Base-by-base conservation (phyloP, 1,140 invertebrate genomes). In the Liolophura sinensis region DNA sequence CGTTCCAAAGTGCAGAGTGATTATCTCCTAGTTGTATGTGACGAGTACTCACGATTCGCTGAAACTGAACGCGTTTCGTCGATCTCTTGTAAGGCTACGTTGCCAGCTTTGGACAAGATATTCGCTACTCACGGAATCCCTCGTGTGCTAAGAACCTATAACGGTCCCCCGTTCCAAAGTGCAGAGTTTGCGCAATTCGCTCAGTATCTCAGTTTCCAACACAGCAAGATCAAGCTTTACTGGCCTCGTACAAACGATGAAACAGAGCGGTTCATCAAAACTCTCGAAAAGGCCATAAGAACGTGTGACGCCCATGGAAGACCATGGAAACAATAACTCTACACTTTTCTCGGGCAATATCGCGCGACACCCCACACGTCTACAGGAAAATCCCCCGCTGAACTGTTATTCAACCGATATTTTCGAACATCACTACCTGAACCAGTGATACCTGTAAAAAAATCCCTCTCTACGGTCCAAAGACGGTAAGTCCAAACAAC, bases 21-120 rank as follows among this genome's bases (percentile, higher is more conserved):
- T n/a, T n/a, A n/a, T n/a, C n/a, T 74, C 11, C 52, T 78, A 12
- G 71, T 78, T 47, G 31, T 72, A 3, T 66, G 73, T 52, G 76
- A 76, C 64, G 70, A 78, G 18, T 78, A 73, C 47, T 66, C 62
- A n/a, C 52, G 68, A 24, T 79, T 65, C 24, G 74, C 73, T 22
- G 70, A 72, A 59, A 73, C 74, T 18, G 73, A 74, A 65, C 54
- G 72, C 18, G 57, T 73, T 12, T 20, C 47, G 12, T 70, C 70
- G 22, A 70, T 70, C 20, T 67, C 61, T 60, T 24, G 61, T 73
- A 50, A 59, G 51, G 56, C 55, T 6, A 50, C 56, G 0, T 63
- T 62, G 14, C 49, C 61, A 24, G n/a, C 48, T 11, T 50, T 70
- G 11, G 67, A 69, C 31, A 64, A 72, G 0, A 27, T 62, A 22